Base-by-base conservation (phyloP, 2,888 invertebrate species). In the Lasioglossum leucozonium region DNA sequence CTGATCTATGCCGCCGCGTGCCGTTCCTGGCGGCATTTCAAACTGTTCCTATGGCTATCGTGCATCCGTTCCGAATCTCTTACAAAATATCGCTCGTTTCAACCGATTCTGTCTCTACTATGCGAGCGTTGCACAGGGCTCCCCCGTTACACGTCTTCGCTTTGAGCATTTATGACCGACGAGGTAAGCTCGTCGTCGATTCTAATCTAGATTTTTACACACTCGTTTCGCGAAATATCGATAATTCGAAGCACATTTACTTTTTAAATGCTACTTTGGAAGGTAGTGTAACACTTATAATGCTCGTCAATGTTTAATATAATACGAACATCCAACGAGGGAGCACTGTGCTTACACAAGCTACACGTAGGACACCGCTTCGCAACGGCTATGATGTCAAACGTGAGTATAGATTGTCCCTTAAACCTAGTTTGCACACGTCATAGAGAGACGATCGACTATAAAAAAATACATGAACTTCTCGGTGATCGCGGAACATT, bases 1-100 rank as follows among this genome's bases (percentile, higher is more conserved):
- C n/a, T 37, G 71, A 74, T 62, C 77, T 74, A 55, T 75, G 37
- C 13, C 62, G 69, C 26, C 62, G 69, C 26, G 10, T 26, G 69
- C 11, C 26, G 8, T 58, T 42, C 42, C 51, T 72, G 77, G 84
- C 77, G 30, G 11, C 0, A 16, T 34, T 62, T 77, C 58, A 37
- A 18, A 34, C 42, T 5, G n/a, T 71, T n/a, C 16, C 55, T 78
- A 18, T 18, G 67, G 58, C 72, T 58, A 37, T 37, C 71, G n/a
- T 10, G 22, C 26, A 42, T 51, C 16, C 42, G 26, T 16, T n/a
- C 3, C 22, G 42, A 65, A 65, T 55, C 51, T 74, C 40, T 40
- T 22, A 10, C 18, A 6, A 72, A 71, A 62, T 75, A 65, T 51
- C 58, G 44, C 18, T 11, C 40, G 37, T 34, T 72, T 10, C 26